Percentiles rank a stretch among this genome's conserved stretches.
Evolutionary conservation across 1,140 invertebrate genomes (phyloP).

Genomic region (Polyergus mexicanus): DNA sequence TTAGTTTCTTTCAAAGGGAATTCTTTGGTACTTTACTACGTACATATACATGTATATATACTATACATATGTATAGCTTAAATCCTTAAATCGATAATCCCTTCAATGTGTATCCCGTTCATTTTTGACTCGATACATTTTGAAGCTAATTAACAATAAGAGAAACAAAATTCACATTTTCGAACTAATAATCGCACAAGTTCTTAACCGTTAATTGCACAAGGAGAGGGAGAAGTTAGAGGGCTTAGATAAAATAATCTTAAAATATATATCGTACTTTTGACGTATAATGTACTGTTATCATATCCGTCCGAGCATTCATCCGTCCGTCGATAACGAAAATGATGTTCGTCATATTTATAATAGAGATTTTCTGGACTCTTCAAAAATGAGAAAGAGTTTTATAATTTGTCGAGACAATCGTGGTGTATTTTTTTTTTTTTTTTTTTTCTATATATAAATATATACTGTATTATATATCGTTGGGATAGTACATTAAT

Average conservation of each 20-base stretch:
- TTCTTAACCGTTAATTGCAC: constrained; percentile 52
- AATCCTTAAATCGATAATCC: not conserved
- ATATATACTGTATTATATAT: constrained; percentile 29
- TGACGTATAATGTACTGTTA: constrained; percentile 57
- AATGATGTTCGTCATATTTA: constrained; percentile 10
- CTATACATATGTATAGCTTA: constrained; percentile 26
- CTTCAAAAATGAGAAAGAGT: constrained; percentile 25
- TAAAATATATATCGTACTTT: constrained; percentile 36
- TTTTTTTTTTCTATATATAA: constrained; percentile 22
- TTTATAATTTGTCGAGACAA: constrained; percentile 59
- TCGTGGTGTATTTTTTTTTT: constrained; percentile 6
- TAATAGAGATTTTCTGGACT: constrained; percentile 15
- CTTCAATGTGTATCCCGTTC: constrained; percentile 39
- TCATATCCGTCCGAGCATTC: constrained; percentile 66
- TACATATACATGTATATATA: constrained; percentile 24
- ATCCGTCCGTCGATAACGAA: constrained; percentile 44
- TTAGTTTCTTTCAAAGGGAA: constrained; percentile 55
- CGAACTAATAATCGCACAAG: constrained; percentile 53
- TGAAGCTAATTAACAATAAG: constrained; percentile 1
- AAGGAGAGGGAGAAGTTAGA: not conserved
- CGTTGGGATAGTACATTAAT: constrained; percentile 35
- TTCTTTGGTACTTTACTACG: constrained; percentile 37
- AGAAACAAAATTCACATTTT: constrained; percentile 27
- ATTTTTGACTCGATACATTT: constrained; percentile 20
- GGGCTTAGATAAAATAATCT: constrained; percentile 29